Conservation (phyloP, 2,113 vertebrate species). For the Podocnemis expansa region DNA sequence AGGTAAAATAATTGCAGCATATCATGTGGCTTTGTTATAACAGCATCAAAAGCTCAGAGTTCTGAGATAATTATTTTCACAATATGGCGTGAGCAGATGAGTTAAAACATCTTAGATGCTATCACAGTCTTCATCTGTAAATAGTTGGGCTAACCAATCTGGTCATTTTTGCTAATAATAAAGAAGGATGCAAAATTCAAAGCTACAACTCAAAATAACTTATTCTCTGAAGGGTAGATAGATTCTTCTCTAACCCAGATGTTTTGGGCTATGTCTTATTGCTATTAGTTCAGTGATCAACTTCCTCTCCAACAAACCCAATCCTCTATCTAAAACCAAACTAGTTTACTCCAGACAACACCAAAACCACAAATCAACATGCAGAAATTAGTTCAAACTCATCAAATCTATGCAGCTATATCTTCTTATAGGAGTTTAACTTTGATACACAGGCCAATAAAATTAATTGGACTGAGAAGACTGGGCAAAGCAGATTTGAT, state of each 20-base stretch:
- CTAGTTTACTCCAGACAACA: neutral
- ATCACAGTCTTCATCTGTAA: too few species aligned
- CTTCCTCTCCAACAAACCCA: neutral
- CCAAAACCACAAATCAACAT: neutral
- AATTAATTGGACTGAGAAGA: neutral
- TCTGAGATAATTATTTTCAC: neutral
- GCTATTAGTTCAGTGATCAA: neutral
- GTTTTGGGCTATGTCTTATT: neutral
- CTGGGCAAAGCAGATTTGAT: neutral
- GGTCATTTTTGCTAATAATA: neutral
- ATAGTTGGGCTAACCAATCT: too few species aligned
- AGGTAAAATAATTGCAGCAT: neutral
- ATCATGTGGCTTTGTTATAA: constrained; percentile 33
- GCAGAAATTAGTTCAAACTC: neutral
- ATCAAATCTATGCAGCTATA: neutral
- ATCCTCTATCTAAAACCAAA: neutral
- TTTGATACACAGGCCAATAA: neutral
- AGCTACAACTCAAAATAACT: neutral
- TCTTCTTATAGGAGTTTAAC: neutral
- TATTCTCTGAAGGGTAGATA: neutral
- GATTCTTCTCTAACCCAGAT: neutral
- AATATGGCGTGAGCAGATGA: neutral
- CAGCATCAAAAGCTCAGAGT: neutral
- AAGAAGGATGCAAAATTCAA: neutral
- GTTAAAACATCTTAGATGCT: neutral